phyloP scores from a whole-genome alignment of 2,797 vertebrate genomes.

The Spinus pinus region DNA sequence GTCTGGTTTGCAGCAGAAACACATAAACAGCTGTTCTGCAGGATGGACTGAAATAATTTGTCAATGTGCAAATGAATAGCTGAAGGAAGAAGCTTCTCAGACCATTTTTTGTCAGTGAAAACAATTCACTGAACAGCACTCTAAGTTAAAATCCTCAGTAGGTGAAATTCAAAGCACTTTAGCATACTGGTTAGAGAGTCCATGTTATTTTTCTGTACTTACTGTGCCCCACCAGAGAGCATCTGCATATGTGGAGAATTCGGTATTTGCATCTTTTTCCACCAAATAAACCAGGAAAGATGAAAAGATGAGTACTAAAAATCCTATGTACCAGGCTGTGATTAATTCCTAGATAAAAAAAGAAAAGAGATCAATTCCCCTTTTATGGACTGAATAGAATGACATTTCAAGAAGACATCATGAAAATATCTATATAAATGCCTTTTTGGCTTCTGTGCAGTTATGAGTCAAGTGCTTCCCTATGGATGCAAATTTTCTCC shows the following conservation, averaged over 20 bases:
- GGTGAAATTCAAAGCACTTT: neutral
- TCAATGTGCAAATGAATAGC: neutral
- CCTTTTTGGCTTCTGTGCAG: neutral
- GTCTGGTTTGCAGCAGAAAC: neutral
- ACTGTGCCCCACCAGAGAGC: conserved; percentile 99
- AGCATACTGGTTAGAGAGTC: neutral
- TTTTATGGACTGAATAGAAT: neutral
- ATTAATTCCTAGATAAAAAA: conserved; percentile 89
- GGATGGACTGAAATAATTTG: neutral
- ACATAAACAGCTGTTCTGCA: neutral
- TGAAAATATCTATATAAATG: neutral
- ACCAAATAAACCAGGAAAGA: conserved; percentile 98
- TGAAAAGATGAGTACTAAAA: conserved; percentile 98
- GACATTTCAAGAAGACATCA: neutral
- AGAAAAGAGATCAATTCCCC: conserved; percentile 23
- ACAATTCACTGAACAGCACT: neutral
- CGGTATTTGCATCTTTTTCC: conserved; percentile 94
- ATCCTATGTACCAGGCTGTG: conserved; percentile 99
- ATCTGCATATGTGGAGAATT: conserved; percentile 96
- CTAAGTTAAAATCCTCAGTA: neutral
- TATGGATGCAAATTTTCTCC: neutral
- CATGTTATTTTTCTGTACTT: conserved; percentile 70
- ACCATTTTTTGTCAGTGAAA: neutral
- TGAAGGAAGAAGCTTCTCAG: neutral
- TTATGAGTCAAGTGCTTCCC: neutral